phyloP scores from a whole-genome alignment of 2,888 invertebrate species.

The Glomeris marginata region DNA sequence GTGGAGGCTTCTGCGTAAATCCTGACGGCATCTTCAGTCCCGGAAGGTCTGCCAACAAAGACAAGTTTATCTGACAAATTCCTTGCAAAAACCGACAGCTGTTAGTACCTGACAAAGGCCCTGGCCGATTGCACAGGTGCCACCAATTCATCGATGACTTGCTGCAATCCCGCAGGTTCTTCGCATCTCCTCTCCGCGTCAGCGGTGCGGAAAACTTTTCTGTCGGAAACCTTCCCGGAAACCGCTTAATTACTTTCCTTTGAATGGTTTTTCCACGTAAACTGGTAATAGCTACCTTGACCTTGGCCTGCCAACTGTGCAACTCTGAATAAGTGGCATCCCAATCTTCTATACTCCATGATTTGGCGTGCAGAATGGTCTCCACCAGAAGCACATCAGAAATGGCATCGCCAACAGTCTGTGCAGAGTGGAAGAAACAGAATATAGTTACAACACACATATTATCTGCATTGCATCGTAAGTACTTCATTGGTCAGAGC shows the following conservation, averaged over 20 bases:
- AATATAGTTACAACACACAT: neutral
- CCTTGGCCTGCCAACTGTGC: slow-evolving; percentile 75
- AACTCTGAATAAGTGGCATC: slow-evolving; percentile 63
- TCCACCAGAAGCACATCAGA: slow-evolving; percentile 92
- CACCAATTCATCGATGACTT: slow-evolving; percentile 55
- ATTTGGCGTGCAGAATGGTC: slow-evolving; percentile 63
- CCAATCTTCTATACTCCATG: slow-evolving; percentile 70
- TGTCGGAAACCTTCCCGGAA: slow-evolving; percentile 43
- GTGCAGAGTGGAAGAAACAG: neutral
- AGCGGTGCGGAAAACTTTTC: slow-evolving; percentile 66
- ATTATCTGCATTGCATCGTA: neutral
- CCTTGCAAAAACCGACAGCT: slow-evolving; percentile 4
- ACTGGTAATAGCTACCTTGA: slow-evolving; percentile 55
- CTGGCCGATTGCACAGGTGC: slow-evolving; percentile 52
- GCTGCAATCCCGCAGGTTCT: slow-evolving; percentile 68
- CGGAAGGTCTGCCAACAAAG: slow-evolving; percentile 55
- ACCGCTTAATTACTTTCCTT: neutral
- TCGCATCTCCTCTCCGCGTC: slow-evolving; percentile 74
- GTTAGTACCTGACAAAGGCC: slow-evolving; percentile 59
- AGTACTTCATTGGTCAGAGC: slow-evolving; percentile 69
- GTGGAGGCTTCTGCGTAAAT: slow-evolving; percentile 90
- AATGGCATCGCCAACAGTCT: slow-evolving; percentile 87
- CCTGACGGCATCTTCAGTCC: slow-evolving; percentile 91
- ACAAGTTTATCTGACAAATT: too few species aligned
- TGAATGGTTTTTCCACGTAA: neutral